phyloP scores from a whole-genome alignment of 2,113 vertebrate genomes.

The Nothoprocta pentlandii region DNA sequence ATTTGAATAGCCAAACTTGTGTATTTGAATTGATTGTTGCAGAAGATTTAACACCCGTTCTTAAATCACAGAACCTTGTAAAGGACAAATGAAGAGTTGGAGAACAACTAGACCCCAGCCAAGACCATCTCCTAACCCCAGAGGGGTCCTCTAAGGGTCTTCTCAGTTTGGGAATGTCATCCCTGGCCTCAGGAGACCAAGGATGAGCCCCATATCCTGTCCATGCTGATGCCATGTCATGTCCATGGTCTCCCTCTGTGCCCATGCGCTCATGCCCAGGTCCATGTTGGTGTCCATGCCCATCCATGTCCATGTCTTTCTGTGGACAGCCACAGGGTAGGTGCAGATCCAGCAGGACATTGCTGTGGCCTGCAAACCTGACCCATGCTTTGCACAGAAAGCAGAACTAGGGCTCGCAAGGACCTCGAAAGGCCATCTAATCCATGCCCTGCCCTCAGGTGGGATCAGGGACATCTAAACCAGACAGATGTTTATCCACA shows the following conservation, averaged over 20 bases:
- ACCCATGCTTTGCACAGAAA: background rate
- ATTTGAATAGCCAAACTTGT: constrained; percentile 88
- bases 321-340: background rate
- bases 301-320: too few species aligned
- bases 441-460: background rate
- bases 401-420: background rate
- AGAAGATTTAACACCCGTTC: constrained; percentile 81
- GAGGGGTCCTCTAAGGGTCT: background rate
- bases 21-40: constrained; percentile 84
- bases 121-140: background rate
- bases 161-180: background rate
- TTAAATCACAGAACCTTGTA: constrained; percentile 78
- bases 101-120: background rate
- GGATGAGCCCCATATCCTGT: too few species aligned
- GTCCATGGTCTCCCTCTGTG: background rate
- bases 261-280: background rate
- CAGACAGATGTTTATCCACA: background rate
- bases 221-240: background rate
- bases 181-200: background rate
- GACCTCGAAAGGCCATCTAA: background rate
- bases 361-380: background rate
- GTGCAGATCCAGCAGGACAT: background rate
- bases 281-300: background rate
- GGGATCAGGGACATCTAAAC: background rate
- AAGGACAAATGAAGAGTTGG: constrained; percentile 74